Evolutionary conservation across 2,888 invertebrate species (phyloP), one percentile per base, ranked within the genome.

Genomic region (Erebia palarica): DNA sequence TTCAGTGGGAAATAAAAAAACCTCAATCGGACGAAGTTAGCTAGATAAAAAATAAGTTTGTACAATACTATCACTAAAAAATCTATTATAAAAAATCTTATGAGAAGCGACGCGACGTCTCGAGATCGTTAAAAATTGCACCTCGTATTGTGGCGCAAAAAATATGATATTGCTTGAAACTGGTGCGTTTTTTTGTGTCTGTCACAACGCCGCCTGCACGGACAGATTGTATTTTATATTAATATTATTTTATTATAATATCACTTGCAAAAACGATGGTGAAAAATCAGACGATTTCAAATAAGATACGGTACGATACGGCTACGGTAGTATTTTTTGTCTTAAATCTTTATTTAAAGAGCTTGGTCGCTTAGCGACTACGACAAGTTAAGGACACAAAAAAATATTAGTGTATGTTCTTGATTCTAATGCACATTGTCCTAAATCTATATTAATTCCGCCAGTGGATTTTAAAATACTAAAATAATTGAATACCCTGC

Each of bases 151-250:
- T 57, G 11, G 42, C 18, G 57, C 57, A 57, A 57, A 65, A 65
- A 65, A 65, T 57, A 13, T 65, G 44, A 65, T 65, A 65, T 44
- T 42, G 55, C 65, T 65, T 57, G 57, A 65, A 65, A 57, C 44
- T 18, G 44, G 9, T 36, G 27, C 14, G 18, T 65, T 55, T 65
- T 65, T 55, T 65, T 65, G 55, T 55, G 57, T 65, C 55, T 71
- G 51, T 47, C 71, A 67, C 57, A 63, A 64, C 67, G 57, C 64
- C 67, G 67, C 68, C 67, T 71, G 71, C 71, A 57, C 44, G 44
- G 53, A 65, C 55, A 42, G 55, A 57, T 65, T 42, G 16, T 65
- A 65, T 53, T 51, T 53, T 51, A 61, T 61, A 47, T 47, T 61
- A 61, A 61, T n/a, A n/a, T n/a, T n/a, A n/a, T n/a, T n/a, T n/a